Base-by-base conservation (phyloP, 2,113 vertebrate genomes). In the Microcebus lehilahytsara region DNA sequence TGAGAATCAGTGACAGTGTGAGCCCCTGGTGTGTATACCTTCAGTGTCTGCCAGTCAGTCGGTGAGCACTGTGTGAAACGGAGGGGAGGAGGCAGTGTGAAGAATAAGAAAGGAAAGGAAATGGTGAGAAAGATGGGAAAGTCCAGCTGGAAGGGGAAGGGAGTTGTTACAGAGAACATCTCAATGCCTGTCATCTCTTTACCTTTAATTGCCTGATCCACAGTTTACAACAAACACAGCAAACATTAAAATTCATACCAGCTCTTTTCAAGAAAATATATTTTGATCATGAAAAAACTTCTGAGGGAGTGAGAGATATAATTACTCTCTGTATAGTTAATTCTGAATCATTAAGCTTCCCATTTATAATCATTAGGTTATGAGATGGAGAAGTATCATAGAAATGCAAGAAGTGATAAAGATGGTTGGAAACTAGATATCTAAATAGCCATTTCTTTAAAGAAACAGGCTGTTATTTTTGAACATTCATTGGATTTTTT, bases 211-310 rank as follows among this genome's bases (percentile, higher is more conserved):
- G 17, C 51, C 74, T 92, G 62, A 37, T 34, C 46, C 5, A 66
- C 67, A 72, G 53, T 89, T 74, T 66, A 62, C 27, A 79, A 27
- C 85, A 69, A 86, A 10, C 5, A 78, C 49, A 92, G 6, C 25
- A 80, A 80, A 56, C 71, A n/a, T 84, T 34, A 66, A 83, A 77
- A 72, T 88, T 92, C 60, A 69, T 1, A 71, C 12, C 60, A 51
- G n/a, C 51, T 81, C 25, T 80, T 53, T 91, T 95, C 77, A 94
- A 80, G 32, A 87, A 90, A 88, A 62, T 67, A 2, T 62, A 88
- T 88, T 95, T 90, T 91, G 34, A 81, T 92, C 34, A 71, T 66
- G 67, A 94, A 94, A 85, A 77, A 85, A 77, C 79, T 85, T 94
- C 66, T 81, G 86, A 89, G 56, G 67, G 34, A 14, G 37, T 85